Evolutionary conservation across 1,140 invertebrate species (phyloP), one percentile per base, ranked within the genome.

Genomic region (Brachionus paranguensis): DNA sequence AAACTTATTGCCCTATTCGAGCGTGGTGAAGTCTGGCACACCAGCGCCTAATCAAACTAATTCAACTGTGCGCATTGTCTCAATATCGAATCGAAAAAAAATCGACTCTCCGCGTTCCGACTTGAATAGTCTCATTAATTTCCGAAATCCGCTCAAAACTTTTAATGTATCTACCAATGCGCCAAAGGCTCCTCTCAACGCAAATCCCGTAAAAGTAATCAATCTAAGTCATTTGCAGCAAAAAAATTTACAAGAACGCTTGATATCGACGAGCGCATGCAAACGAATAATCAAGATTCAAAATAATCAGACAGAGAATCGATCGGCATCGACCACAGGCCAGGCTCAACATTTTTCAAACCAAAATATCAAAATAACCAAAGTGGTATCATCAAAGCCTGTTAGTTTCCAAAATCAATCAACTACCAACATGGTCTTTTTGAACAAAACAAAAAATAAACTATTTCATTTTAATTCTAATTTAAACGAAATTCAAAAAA

Each of bases 201-300:
- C 37, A 24, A 76, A 76, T 76, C 72, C 72, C 8, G 72, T 76
- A 27, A 76, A 76, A 29, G 72, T 76, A 7, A 76, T 76, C 11
- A 76, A 76, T 76, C 47, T 76, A 27, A 50, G 43, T 76, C 72
- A 76, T 29, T 76, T 47, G 2, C 72, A 76, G 27, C 72, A 76
- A 47, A 76, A 76, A 50, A 43, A 76, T 6, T 76, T 76, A 27
- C 72, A 76, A 50, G 72, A 76, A n/a, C 43, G 72, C 27, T 29
- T 76, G 4, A 76, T 76, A 76, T 76, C 72, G 17, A 50, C 72
- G 11, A 76, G 29, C 43, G 43, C 43, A 12, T 76, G 72, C 47
- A 45, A 76, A 76, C 72, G 72, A 50, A 76, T 76, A 8, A 76
- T 76, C 47, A 76, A 76, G 14, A 76, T 76, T 50, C 72, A 76